These are phyloP conservation scores for Drepana falcataria DNA, from an alignment of 2,888 invertebrate species.

Conservation along the genomic window DNA sequence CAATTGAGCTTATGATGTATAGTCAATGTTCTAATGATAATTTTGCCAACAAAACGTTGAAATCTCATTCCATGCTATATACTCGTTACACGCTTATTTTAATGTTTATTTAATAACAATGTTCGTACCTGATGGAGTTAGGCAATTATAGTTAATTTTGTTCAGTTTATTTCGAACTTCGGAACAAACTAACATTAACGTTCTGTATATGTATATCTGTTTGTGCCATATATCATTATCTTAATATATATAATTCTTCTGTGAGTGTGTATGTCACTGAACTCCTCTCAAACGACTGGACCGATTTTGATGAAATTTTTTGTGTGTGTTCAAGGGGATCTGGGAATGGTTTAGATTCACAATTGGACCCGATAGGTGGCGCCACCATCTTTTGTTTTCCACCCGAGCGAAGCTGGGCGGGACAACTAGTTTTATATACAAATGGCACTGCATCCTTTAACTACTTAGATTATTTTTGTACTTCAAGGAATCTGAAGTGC, in stretches of 20 bases:
- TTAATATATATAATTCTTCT: no score
- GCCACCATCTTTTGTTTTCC: no score
- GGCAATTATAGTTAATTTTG: slow-evolving; percentile 58
- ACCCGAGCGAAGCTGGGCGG: no score
- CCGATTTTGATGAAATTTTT: no score
- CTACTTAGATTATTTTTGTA: background rate
- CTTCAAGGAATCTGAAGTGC: slow-evolving; percentile 6
- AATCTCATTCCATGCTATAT: slow-evolving; percentile 52
- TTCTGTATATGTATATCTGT: slow-evolving; percentile 27
- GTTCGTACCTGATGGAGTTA: slow-evolving; percentile 66
- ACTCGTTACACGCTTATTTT: slow-evolving; percentile 42
- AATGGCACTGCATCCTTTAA: slow-evolving; percentile 17
- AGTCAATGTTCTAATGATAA: background rate
- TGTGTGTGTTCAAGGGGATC: no score
- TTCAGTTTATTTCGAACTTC: slow-evolving; percentile 38
- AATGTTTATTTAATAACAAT: slow-evolving; percentile 46
- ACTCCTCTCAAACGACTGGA: no score
- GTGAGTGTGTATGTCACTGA: no score
- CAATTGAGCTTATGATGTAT: background rate
- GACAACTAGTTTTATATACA: no score
- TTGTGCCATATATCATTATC: slow-evolving; percentile 47
- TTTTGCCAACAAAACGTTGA: slow-evolving; percentile 8
- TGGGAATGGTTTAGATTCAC: no score
- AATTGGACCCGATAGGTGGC: no score
- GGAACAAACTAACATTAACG: slow-evolving; percentile 19